A percentile compares a stretch with the other conserved stretches of the same genome.
phyloP scores from a whole-genome alignment of 2,888 invertebrate genomes.

The Drosophila gaucha region DNA sequence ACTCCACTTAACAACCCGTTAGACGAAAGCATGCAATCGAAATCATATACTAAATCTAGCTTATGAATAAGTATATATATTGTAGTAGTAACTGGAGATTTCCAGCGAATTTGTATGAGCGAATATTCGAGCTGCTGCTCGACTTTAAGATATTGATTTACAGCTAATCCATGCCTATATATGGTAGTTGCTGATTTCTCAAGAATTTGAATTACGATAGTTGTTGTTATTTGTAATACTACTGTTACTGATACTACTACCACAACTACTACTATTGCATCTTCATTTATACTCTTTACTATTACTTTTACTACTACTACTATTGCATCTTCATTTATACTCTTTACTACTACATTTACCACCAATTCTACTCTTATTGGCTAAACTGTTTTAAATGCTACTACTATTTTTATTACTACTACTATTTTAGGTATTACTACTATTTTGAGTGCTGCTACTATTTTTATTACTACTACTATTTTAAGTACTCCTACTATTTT shows the following conservation, averaged over 20 bases:
- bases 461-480: not conserved
- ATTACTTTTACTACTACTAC: too few species aligned
- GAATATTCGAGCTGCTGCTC: not conserved
- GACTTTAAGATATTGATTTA: not conserved
- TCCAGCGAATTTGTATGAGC: not conserved
- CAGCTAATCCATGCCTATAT: not conserved
- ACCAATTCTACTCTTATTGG: too few species aligned
- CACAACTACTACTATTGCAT: too few species aligned
- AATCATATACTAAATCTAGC: not conserved
- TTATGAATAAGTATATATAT: not conserved
- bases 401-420: not conserved
- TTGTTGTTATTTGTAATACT: not conserved
- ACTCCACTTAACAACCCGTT: constrained; percentile 1
- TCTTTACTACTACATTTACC: too few species aligned
- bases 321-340: too few species aligned
- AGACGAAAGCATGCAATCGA: not conserved
- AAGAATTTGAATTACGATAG: not conserved
- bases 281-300: too few species aligned
- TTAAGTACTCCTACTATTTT: too few species aligned
- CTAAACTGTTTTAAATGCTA: too few species aligned
- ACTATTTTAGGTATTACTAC: not conserved
- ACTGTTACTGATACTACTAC: too few species aligned
- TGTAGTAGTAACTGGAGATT: not conserved
- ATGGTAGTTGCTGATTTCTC: not conserved
- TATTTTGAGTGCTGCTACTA: not conserved